Conservation (phyloP, 2,113 vertebrate genomes). For the Siphamia tubifer region DNA sequence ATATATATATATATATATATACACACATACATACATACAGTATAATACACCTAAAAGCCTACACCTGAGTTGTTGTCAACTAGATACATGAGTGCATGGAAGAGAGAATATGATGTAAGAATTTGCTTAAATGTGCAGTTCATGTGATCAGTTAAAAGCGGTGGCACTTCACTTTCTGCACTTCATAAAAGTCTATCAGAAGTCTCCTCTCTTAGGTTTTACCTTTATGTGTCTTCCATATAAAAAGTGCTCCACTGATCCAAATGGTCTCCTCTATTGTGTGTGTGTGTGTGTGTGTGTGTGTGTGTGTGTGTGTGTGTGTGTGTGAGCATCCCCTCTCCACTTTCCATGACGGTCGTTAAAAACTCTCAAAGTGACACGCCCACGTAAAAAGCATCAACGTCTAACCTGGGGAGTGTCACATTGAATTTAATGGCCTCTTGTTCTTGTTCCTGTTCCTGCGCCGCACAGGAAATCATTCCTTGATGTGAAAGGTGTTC, state of each 20-base stretch:
- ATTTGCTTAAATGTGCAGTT: slow-evolving; percentile 17
- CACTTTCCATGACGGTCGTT: slow-evolving; percentile 56
- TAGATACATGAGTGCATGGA: no score
- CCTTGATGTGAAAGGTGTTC: slow-evolving; percentile 64
- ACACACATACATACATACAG: no score
- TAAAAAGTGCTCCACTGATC: slow-evolving; percentile 50
- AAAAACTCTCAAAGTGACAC: slow-evolving; percentile 78
- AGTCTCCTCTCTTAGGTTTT: slow-evolving; percentile 1
- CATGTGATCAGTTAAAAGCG: slow-evolving; percentile 33
- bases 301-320: background rate
- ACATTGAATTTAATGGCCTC: slow-evolving; percentile 79
- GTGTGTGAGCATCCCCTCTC: slow-evolving; percentile 17
- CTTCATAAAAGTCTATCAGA: slow-evolving; percentile 50
- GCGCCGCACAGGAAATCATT: slow-evolving; percentile 55
- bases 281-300: slow-evolving; percentile 5
- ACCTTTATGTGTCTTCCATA: slow-evolving; percentile 24
- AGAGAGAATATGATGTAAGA: slow-evolving; percentile 37
- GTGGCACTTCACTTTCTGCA: slow-evolving; percentile 12
- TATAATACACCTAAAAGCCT: no score
- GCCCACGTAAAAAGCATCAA: slow-evolving; percentile 63
- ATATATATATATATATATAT: no score
- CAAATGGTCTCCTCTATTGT: background rate
- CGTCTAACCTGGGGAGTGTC: slow-evolving; percentile 67
- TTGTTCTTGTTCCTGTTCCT: slow-evolving; percentile 46
- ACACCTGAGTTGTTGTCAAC: no score